These are phyloP conservation scores for Andrena cerasifolii DNA, from an alignment of 1,140 invertebrate genomes.

Conservation along the genomic window DNA sequence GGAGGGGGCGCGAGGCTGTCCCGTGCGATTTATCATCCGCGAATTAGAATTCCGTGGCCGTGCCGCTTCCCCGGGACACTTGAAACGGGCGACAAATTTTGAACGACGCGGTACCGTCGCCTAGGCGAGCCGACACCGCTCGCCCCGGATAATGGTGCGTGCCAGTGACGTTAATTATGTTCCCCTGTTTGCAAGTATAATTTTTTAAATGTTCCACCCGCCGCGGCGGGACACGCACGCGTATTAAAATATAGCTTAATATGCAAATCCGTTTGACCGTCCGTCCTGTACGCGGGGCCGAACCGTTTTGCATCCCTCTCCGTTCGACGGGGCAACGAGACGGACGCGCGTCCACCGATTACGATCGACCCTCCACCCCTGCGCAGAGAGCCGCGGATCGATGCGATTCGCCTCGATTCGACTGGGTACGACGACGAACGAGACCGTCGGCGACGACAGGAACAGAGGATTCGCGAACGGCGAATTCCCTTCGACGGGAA, in stretches of 20 bases:
- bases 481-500: constrained; percentile 8
- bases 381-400: too few relatives aligned
- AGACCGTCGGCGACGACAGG: not conserved
- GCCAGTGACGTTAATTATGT: constrained; percentile 75
- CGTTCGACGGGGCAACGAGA: constrained; percentile 21
- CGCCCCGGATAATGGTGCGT: constrained; percentile 71
- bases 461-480: constrained; percentile 7
- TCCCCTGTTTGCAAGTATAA: constrained; percentile 74
- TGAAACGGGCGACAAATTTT: constrained; percentile 17
- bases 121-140: not conserved
- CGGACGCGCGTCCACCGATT: not conserved
- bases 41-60: constrained; percentile 33
- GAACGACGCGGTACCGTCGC: constrained; percentile 12
- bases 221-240: constrained; percentile 67
- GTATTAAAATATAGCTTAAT: constrained; percentile 73
- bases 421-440: too few relatives aligned
- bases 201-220: constrained; percentile 73
- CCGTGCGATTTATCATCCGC: constrained; percentile 12
- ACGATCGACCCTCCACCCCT: constrained; percentile 11
- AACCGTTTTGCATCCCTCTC: constrained; percentile 57
- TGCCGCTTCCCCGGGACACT: not conserved
- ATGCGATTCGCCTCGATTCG: constrained; percentile 1
- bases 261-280: constrained; percentile 72
- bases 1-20: not conserved
- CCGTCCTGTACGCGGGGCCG: constrained; percentile 24